Evolutionary conservation across 2,888 invertebrate species (phyloP), one percentile per base, ranked within the genome.

Genomic region (Dasypolia templi): DNA sequence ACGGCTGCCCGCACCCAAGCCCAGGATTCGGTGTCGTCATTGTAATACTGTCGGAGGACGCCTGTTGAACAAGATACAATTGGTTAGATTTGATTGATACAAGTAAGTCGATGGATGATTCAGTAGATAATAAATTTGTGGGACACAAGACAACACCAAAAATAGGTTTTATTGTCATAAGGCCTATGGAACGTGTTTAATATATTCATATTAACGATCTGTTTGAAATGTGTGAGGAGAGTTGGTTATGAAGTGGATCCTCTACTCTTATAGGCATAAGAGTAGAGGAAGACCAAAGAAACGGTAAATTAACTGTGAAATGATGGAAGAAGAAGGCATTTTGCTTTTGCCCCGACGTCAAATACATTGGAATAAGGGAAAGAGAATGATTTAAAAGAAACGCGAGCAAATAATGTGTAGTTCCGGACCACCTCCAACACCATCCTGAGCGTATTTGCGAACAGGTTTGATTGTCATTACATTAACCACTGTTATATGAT

Each of bases 1-100:
- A 95, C 94, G 2, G 95, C 95, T 53, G 93, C 95, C n/a, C 95
- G 95, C 83, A 96, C 95, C 95, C 95, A 95, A 69, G 94, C 93
- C 93, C 94, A 95, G 17, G 94, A 94, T 62, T 92, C 92, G 46
- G 77, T 87, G 82, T 94, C 95, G 62, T 94, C 93, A 89, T 94
- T 94, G 91, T 95, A 95, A 90, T 94, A 95, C 91, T 96, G 96
- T 46, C 96, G 93, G 81, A 96, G 94, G 29, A 95, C 94, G 79
- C 96, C 96, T 96, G 92, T 0, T 62, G 81, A 85, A 83, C 66
- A 88, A 87, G 32, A 46, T 9, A 46, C 11, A 63, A 61, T 22
- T 56, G 58, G 58, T 80, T 61, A 71, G 14, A 51, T 64, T n/a
- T n/a, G 3, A 35, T 64, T 51, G 6, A n/a, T 12, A 51, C 9